Conservation (phyloP, 2,797 vertebrate species). For the Anguilla marmorata region DNA sequence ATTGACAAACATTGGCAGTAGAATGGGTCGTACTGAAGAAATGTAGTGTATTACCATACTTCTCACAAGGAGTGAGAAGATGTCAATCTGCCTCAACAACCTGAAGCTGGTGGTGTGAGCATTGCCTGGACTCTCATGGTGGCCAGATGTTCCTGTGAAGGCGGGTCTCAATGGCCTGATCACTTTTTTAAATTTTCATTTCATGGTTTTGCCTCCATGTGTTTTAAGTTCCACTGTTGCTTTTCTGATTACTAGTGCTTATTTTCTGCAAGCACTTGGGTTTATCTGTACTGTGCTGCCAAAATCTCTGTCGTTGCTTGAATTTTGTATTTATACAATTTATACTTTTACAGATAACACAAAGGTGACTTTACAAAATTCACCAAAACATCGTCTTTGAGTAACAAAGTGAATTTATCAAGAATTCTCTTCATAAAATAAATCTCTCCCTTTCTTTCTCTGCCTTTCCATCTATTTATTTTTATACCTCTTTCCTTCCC, state of each 20-base stretch:
- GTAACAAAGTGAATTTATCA: background rate
- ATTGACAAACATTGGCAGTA: no score
- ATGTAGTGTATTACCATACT: background rate
- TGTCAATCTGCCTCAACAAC: background rate
- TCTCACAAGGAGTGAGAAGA: background rate
- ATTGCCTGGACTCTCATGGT: background rate
- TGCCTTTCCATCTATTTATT: background rate
- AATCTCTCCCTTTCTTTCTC: background rate
- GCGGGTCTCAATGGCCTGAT: background rate
- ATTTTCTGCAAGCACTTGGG: background rate
- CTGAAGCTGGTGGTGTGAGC: no score
- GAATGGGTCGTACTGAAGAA: background rate
- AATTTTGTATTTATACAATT: background rate
- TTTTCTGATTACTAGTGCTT: background rate
- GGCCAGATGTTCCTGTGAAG: background rate
- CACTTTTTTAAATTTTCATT: background rate
- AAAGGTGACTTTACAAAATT: background rate
- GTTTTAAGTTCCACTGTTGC: background rate
- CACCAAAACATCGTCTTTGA: background rate
- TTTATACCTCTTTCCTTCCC: background rate
- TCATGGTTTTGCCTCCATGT: background rate
- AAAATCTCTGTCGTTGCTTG: background rate
- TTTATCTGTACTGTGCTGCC: background rate
- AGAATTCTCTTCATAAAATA: constrained; percentile 3
- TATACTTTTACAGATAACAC: background rate